Evolutionary conservation across 2,113 vertebrate species (phyloP).

Genomic region (Pteropus alecto): DNA sequence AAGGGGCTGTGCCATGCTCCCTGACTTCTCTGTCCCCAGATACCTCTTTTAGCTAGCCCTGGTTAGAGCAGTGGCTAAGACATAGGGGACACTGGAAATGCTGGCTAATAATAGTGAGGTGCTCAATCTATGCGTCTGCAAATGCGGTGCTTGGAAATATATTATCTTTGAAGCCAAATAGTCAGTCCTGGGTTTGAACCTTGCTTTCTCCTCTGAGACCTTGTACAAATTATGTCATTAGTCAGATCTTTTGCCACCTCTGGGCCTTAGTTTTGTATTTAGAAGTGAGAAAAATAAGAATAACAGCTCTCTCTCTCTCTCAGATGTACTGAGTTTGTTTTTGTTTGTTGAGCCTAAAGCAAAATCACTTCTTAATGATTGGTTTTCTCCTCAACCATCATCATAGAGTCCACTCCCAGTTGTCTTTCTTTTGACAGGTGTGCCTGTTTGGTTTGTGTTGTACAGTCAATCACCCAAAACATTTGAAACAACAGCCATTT

Average conservation of each 20-base stretch:
- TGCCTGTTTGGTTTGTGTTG: not conserved
- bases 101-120: not conserved
- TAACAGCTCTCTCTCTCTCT: too few relatives aligned
- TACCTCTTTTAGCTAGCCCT: not conserved
- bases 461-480: not conserved
- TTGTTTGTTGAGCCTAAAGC: not conserved
- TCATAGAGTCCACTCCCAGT: not conserved
- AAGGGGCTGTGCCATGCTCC: not conserved
- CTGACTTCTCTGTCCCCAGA: not conserved
- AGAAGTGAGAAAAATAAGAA: not conserved
- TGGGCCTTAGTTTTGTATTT: not conserved
- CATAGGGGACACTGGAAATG: not conserved
- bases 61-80: not conserved
- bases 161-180: not conserved
- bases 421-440: not conserved
- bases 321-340: not conserved
- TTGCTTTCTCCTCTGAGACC: not conserved
- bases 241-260: not conserved
- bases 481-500: not conserved
- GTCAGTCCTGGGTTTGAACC: not conserved
- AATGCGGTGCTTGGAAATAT: rapidly evolving
- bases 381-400: not conserved
- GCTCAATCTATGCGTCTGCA: not conserved
- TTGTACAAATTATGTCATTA: not conserved
- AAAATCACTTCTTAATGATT: not conserved